These are phyloP conservation scores for Dinomys branickii DNA, from an alignment of 2,113 vertebrate species.

Conservation along the genomic window DNA sequence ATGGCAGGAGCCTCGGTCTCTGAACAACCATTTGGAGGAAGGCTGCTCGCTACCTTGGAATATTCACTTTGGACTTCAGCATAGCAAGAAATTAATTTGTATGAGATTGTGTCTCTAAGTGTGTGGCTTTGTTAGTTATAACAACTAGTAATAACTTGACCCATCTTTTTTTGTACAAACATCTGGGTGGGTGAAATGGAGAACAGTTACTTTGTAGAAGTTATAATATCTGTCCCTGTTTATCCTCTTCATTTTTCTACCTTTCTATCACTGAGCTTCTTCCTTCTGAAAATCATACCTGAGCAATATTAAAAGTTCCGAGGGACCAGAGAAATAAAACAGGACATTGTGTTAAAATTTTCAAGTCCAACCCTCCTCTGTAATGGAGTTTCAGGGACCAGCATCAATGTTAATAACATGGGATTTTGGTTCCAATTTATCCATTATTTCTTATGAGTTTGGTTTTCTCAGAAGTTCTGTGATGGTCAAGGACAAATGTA, in stretches of 20 bases:
- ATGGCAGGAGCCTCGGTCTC: background rate
- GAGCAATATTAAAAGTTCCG: constrained; percentile 35
- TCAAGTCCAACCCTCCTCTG: background rate
- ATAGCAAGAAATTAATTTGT: background rate
- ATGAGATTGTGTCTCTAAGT: background rate
- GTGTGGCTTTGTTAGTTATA: background rate
- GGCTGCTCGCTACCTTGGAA: background rate
- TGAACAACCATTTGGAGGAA: background rate
- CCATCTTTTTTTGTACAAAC: background rate
- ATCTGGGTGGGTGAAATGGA: background rate
- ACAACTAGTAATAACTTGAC: background rate
- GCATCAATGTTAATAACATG: background rate
- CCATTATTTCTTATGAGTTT: background rate
- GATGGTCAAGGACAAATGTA: background rate
- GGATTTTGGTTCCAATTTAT: background rate
- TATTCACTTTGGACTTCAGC: background rate
- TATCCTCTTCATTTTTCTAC: background rate
- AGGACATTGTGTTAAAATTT: background rate
- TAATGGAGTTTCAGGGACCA: background rate
- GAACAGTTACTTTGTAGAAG: background rate
- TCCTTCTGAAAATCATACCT: background rate
- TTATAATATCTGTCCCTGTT: background rate
- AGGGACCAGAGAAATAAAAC: background rate
- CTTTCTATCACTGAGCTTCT: background rate
- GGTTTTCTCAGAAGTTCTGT: background rate